Evolutionary conservation across 1,140 invertebrate genomes (phyloP), one percentile per base, ranked within the genome.

Genomic region (Monomorium pharaonis): DNA sequence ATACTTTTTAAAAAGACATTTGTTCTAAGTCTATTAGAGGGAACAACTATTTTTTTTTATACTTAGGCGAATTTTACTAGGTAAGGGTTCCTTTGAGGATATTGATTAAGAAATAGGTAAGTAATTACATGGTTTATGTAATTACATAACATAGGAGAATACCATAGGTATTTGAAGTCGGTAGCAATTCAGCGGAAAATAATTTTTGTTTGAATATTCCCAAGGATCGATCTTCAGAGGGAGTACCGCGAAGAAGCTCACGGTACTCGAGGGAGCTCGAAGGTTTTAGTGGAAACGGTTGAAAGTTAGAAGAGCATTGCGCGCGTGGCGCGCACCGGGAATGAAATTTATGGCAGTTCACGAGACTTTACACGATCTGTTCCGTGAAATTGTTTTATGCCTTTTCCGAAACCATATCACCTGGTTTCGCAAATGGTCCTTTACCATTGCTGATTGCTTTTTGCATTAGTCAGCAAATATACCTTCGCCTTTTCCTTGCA

Each of bases 311-410:
- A 83, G 91, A 92, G 90, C 90, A 90, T 92, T 90, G 89, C 89
- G 14, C 76, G 76, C 75, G 75, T 62, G 67, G 87, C 81, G 80
- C 86, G 76, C 88, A 90, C 77, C 89, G 51, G 58, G 65, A 92
- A 92, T 91, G 90, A 93, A 93, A 93, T 93, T 93, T 92, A 93
- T 93, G 88, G 86, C 88, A 92, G 92, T 92, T 93, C 84, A 89
- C 86, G 80, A 92, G 89, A 92, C 90, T 93, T 93, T 92, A 87
- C 88, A 87, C 91, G 91, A 92, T 92, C 91, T 92, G 89, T 92
- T 91, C 88, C 75, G 86, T 85, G 86, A 91, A 93, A 93, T 93
- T 93, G 92, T 93, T 92, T 93, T 90, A 90, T 85, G 81, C 75
- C 56, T 84, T 86, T 67, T 67, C 30, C 24, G 51, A 56, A 56